These are phyloP conservation scores for Magallana ariakensis DNA, from an alignment of 1,140 invertebrate genomes.

Conservation along the genomic window DNA sequence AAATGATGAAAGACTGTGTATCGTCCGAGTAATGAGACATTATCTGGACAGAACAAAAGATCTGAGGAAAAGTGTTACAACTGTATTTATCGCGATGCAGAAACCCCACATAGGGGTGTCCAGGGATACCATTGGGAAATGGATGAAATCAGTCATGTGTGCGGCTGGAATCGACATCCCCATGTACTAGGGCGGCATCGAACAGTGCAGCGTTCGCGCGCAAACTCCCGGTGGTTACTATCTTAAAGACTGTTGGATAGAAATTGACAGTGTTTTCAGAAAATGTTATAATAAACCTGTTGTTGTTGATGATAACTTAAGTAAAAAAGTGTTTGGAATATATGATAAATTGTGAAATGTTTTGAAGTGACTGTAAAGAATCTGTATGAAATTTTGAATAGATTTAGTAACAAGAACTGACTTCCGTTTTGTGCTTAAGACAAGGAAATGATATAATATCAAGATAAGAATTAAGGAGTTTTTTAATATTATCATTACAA, in stretches of 20 bases:
- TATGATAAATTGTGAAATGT: background rate
- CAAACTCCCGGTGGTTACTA: background rate
- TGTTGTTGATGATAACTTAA: slow-evolving; percentile 1
- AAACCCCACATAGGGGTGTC: background rate
- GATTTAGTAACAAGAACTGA: background rate
- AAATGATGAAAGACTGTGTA: background rate
- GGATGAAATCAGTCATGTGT: background rate
- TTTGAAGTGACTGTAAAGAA: background rate
- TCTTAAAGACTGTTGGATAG: slow-evolving; percentile 42
- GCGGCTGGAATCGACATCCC: slow-evolving; percentile 31
- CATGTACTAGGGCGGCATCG: no score
- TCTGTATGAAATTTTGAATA: background rate
- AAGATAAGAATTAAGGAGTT: no score
- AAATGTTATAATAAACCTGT: slow-evolving; percentile 47
- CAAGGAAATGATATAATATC: no score
- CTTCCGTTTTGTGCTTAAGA: no score
- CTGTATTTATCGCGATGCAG: background rate
- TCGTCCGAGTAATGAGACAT: background rate
- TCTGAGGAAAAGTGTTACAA: background rate
- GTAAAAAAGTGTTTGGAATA: background rate
- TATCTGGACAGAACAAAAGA: background rate
- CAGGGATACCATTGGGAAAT: background rate
- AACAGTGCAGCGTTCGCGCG: background rate
- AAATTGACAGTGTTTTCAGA: slow-evolving; percentile 29
- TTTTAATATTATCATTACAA: no score